Evolutionary conservation across 2,797 vertebrate genomes (phyloP), one percentile per base, ranked within the genome.

Genomic region (Silurus aristotelis): DNA sequence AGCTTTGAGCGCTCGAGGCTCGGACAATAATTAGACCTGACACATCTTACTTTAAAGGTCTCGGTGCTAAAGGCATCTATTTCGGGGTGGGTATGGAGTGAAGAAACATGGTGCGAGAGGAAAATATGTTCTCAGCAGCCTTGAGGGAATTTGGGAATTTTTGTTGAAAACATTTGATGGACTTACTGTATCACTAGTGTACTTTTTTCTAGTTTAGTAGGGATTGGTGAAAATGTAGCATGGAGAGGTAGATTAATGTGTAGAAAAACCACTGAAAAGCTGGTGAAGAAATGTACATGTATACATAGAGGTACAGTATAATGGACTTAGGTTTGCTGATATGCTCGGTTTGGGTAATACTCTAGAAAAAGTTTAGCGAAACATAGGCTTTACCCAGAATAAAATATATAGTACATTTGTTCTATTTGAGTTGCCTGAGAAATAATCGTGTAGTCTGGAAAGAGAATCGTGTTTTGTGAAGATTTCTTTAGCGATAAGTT

Each of bases 11-110:
- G n/a, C 70, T 25, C 6, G 4, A 48, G 22, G 3, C 20, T 22
- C 14, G 67, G 75, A 83, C 22, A 14, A 9, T 83, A 66, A 86
- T 86, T 73, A 70, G 58, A n/a, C 12, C 27, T 67, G 82, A 83
- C 81, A 58, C 19, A 31, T 86, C 25, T 73, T 20, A 27, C 22
- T 64, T 61, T 58, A 56, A 73, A 80, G 60, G 82, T 70, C 60
- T 72, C 20, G 0, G 17, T 61, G 61, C 63, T 76, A n/a, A 77
- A 27, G 80, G 83, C 43, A 13, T 72, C 63, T 46, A 66, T 85
- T 84, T 79, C 82, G 73, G 80, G 83, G 75, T 66, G 81, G 27
- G 46, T 63, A 46, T 7, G 60, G 58, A 46, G 48, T 60, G 68
- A 63, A 87, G 82, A 66, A 73, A 66, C 19, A 60, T 79, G 48